These are phyloP conservation scores for Megatriorchis doriae DNA, from an alignment of 2,113 vertebrate genomes.

Conservation along the genomic window DNA sequence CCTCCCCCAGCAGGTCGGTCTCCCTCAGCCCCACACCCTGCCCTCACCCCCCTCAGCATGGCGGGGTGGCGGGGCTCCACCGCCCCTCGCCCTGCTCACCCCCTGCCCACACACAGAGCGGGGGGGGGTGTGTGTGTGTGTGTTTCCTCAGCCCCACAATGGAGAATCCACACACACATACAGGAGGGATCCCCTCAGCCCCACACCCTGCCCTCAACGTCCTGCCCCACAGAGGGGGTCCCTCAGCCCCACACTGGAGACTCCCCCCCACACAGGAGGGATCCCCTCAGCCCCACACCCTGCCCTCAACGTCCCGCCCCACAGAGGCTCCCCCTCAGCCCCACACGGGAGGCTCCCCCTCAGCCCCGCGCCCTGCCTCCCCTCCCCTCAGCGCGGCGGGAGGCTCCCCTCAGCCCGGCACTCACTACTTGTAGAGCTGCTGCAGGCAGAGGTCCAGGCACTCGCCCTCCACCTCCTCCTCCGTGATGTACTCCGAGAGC, in stretches of 20 bases:
- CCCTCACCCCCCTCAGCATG: not conserved
- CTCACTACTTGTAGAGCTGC: constrained; percentile 99
- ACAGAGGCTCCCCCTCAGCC: too few relatives aligned
- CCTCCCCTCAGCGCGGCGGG: too few relatives aligned
- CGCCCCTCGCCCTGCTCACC: not conserved
- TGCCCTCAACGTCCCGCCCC: not conserved
- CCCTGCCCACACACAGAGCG: not conserved
- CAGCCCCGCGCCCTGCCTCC: not conserved
- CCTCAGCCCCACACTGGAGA: not conserved
- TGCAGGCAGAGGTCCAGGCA: constrained; percentile 96
- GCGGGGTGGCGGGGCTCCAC: not conserved
- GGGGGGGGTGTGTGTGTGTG: too few relatives aligned
- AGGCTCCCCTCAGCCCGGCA: constrained; percentile 35
- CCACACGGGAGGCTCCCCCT: too few relatives aligned
- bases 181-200: not conserved
- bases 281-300: not conserved
- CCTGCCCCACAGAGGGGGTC: not conserved
- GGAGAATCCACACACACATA: too few relatives aligned
- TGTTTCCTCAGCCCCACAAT: not conserved
- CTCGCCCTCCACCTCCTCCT: constrained; percentile 94
- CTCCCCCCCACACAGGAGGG: too few relatives aligned
- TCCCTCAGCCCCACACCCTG: not conserved
- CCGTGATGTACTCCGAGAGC: constrained; percentile 81
- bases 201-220: not conserved
- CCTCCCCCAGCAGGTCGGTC: not conserved